Conservation (phyloP, 2,797 vertebrate genomes). For the Aldrovandia affinis region DNA sequence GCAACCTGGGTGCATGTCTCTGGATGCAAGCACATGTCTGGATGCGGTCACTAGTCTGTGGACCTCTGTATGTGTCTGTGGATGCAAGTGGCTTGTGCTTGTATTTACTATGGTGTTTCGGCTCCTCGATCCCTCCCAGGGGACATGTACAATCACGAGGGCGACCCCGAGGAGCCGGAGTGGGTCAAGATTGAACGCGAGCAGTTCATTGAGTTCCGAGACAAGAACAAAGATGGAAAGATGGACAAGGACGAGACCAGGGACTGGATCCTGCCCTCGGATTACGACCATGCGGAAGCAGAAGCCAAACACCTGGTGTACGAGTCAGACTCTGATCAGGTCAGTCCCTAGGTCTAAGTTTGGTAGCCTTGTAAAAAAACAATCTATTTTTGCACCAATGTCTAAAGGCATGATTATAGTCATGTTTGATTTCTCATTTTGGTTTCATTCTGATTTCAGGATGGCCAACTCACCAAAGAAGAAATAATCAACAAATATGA, state of each 20-base stretch:
- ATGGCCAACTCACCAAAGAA: conserved; percentile 86
- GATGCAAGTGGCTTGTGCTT: background rate
- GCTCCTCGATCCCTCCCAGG: conserved; percentile 65
- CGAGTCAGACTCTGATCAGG: conserved; percentile 92
- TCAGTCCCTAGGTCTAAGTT: conserved; percentile 52
- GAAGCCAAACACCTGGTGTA: conserved; percentile 95
- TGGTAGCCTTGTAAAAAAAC: no score
- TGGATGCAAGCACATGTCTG: no score
- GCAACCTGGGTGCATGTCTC: background rate
- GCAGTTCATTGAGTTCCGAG: conserved; percentile 94
- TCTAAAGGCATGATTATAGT: background rate
- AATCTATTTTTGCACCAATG: background rate
- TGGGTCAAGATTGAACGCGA: conserved; percentile 96
- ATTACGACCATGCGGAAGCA: conserved; percentile 95
- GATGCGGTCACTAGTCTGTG: background rate
- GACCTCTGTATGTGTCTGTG: background rate
- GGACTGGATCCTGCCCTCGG: conserved; percentile 95
- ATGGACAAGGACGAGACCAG: conserved; percentile 98
- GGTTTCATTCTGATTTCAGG: conserved; percentile 67
- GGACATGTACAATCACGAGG: conserved; percentile 96
- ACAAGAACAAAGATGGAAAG: conserved; percentile 93
- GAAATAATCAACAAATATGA: conserved; percentile 97
- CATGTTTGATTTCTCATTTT: background rate
- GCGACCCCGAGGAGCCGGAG: conserved; percentile 86
- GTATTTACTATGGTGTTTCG: background rate